These are phyloP conservation scores for Tetraneura akinire DNA, from an alignment of 1,140 invertebrate species.

Conservation along the genomic window DNA sequence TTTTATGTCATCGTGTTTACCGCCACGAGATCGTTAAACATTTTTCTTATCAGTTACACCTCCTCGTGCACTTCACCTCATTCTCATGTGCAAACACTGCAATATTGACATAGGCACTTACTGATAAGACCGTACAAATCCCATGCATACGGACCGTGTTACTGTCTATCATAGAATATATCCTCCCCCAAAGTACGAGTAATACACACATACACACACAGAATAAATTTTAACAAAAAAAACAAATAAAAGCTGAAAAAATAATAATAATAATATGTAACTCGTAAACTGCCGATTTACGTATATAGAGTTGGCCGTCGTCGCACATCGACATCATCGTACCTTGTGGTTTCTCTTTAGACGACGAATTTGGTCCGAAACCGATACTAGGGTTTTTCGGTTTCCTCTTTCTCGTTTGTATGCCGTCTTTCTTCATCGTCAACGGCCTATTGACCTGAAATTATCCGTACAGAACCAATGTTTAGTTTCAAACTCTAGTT, in stretches of 20 bases:
- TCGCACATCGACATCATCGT: too few species aligned
- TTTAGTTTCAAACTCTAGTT: slow-evolving; percentile 32
- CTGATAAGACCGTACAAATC: slow-evolving; percentile 45
- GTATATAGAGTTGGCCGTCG: too few species aligned
- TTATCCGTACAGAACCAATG: slow-evolving; percentile 19
- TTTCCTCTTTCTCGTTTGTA: slow-evolving; percentile 89
- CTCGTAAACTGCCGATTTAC: neutral
- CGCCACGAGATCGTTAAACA: slow-evolving; percentile 23
- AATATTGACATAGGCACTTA: slow-evolving; percentile 36
- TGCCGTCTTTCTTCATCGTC: slow-evolving; percentile 95
- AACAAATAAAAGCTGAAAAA: neutral
- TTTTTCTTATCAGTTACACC: slow-evolving; percentile 39
- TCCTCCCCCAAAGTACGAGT: slow-evolving; percentile 8
- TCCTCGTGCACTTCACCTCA: slow-evolving; percentile 30
- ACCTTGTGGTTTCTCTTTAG: slow-evolving; percentile 41
- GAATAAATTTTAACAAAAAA: slow-evolving; percentile 8
- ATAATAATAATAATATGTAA: neutral
- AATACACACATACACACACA: neutral
- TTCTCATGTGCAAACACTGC: slow-evolving; percentile 39
- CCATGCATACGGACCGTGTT: slow-evolving; percentile 17
- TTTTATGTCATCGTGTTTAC: slow-evolving; percentile 48
- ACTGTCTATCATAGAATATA: neutral
- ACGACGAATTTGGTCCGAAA: slow-evolving; percentile 44
- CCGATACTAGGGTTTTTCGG: slow-evolving; percentile 55
- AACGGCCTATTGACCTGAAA: slow-evolving; percentile 79